Percentiles rank a stretch among this genome's conserved stretches.
Evolutionary conservation across 2,113 vertebrate genomes (phyloP).

Genomic region (Lampris megalopsis): DNA sequence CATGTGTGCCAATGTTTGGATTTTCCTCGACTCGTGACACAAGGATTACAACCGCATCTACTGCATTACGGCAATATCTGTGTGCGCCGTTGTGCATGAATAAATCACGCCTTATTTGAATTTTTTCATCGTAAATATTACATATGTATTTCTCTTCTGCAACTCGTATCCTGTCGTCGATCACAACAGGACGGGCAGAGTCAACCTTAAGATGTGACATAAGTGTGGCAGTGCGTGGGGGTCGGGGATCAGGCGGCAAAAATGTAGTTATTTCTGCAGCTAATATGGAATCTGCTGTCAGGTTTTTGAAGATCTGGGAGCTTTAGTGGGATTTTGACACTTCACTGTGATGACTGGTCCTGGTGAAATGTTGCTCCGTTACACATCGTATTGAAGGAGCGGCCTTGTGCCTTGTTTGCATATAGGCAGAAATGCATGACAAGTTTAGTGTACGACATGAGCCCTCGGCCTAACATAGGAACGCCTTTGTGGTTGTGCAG

Average conservation of each 20-base stretch:
- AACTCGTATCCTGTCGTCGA: not conserved
- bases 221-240: constrained; percentile 8
- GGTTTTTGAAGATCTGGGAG: not conserved
- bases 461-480: not conserved
- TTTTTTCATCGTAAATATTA: too few species aligned
- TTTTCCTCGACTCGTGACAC: too few species aligned
- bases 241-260: not conserved
- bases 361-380: not conserved
- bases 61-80: too few species aligned
- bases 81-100: too few species aligned
- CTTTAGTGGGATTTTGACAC: constrained; percentile 8
- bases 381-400: not conserved
- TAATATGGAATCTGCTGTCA: not conserved
- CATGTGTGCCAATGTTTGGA: too few species aligned
- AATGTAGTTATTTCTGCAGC: not conserved
- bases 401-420: not conserved
- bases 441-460: not conserved
- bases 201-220: not conserved
- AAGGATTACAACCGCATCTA: too few species aligned
- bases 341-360: not conserved
- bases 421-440: not conserved
- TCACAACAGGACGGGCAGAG: not conserved
- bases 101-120: too few species aligned
- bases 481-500: not conserved
- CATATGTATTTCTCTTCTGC: not conserved